Base-by-base conservation (phyloP, 2,888 invertebrate species). In the Sinentomon sp. region DNA sequence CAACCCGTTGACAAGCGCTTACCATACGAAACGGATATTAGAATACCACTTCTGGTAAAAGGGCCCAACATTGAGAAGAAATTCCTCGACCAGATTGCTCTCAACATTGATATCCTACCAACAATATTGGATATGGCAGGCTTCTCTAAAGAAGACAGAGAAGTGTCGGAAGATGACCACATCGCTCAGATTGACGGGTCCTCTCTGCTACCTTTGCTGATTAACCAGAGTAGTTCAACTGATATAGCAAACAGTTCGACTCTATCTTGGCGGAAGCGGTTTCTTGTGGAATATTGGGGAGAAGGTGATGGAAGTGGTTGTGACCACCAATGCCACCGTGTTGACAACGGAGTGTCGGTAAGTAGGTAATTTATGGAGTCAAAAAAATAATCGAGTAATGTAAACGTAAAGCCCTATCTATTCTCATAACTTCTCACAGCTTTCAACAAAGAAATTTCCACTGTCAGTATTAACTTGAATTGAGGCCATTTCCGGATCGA, bases 1-100 rank as follows among this genome's bases (percentile, higher is more conserved):
- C 66, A 78, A 55, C 73, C 80, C 0, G 68, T 68, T 55, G 85
- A 87, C 53, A 87, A 87, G 49, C 59, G 85, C 2, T 80, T 82
- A 46, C 75, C 77, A 0, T 87, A 87, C 52, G 82, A 87, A 49
- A 70, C 77, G 0, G 87, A 87, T 48, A 69, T 83, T 26, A 63
- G 68, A 42, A 69, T 87, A 0, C 85, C 85, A 0, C 56, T 87
- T 4, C 46, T 82, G 28, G 64, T 87, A 3, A 59, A 68, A 28
- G 85, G 80, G 1, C 83, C 85, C 0, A 59, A 59, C 3, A 54
- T 80, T 9, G 45, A 47, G 9, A 53, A 53, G 18, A 61, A 61
- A 30, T 47, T 51, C 0, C 44, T 55, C 2, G 53, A 63, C 37
- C 47, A 62, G 31, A 66, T 74, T 0, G 62, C 74, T 0, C 57